Evolutionary conservation across 37 sponge, comb jelly and placozoan genomes (phyloP).

Genomic region (Corticium candelabrum): DNA sequence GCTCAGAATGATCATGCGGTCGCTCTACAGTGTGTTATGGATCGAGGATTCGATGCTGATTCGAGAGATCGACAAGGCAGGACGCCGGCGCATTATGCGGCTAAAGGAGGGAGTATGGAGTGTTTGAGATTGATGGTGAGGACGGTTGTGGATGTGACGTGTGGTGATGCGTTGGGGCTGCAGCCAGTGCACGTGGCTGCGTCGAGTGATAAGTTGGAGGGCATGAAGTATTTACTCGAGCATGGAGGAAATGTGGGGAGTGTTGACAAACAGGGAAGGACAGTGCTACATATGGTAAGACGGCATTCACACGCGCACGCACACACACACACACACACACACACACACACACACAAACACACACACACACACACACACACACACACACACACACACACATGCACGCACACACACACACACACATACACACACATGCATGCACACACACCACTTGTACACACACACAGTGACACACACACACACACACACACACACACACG

Average conservation of each 20-base stretch:
- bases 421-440: too few relatives aligned
- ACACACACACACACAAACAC: background rate
- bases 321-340: background rate
- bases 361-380: background rate
- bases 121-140: constrained; percentile 25
- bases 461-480: background rate
- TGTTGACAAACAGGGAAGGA: constrained; percentile 28
- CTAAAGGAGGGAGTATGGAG: constrained; percentile 28
- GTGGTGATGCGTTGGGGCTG: constrained; percentile 37
- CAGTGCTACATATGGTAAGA: constrained; percentile 49
- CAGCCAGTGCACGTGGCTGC: constrained; percentile 58
- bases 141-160: constrained; percentile 31
- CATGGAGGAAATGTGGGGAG: constrained; percentile 20
- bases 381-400: background rate
- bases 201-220: constrained; percentile 17
- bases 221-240: constrained; percentile 42
- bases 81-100: constrained; percentile 64
- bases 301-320: background rate
- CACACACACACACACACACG: background rate
- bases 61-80: constrained; percentile 41
- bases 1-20: constrained; percentile 38
- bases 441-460: too few relatives aligned
- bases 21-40: constrained; percentile 40
- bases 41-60: constrained; percentile 53
- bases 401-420: too few relatives aligned